Percentiles rank a stretch among this genome's conserved stretches.
phyloP scores from a whole-genome alignment of 2,797 vertebrate species.

The Microctenopoma steveboyesi region DNA sequence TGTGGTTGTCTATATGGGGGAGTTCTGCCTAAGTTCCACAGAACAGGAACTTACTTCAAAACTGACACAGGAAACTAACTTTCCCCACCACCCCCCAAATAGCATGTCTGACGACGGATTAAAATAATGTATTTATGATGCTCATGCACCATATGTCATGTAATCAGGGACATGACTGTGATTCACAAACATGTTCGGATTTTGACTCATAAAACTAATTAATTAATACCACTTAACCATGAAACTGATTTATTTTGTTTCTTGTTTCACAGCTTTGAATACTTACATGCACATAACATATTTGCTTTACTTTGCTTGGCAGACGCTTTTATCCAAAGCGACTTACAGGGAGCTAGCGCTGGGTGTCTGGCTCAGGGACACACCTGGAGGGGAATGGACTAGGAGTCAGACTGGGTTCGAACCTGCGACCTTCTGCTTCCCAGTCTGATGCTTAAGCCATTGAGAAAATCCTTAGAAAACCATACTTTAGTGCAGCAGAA shows the following conservation, averaged over 20 bases:
- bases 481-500: neutral
- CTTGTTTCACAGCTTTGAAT: too few species aligned
- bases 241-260: neutral
- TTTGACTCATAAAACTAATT: too few species aligned
- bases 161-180: neutral
- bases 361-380: too few species aligned
- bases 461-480: neutral
- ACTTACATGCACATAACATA: too few species aligned
- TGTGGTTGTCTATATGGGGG: slow-evolving; percentile 56
- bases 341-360: too few species aligned
- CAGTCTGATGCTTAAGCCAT: too few species aligned
- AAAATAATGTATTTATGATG: neutral
- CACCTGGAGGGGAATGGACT: too few species aligned
- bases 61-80: slow-evolving; percentile 85
- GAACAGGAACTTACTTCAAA: slow-evolving; percentile 76
- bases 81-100: slow-evolving; percentile 51
- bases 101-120: slow-evolving; percentile 12
- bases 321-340: too few species aligned
- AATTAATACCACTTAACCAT: neutral
- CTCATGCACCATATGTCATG: neutral
- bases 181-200: neutral
- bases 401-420: too few species aligned
- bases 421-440: too few species aligned
- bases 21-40: slow-evolving; percentile 63
- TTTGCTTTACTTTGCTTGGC: too few species aligned